A percentile compares a stretch with the other conserved stretches of the same genome.
These are phyloP conservation scores for Polydrusus tereticollis DNA, from an alignment of 2,888 invertebrate genomes.

Conservation along the genomic window DNA sequence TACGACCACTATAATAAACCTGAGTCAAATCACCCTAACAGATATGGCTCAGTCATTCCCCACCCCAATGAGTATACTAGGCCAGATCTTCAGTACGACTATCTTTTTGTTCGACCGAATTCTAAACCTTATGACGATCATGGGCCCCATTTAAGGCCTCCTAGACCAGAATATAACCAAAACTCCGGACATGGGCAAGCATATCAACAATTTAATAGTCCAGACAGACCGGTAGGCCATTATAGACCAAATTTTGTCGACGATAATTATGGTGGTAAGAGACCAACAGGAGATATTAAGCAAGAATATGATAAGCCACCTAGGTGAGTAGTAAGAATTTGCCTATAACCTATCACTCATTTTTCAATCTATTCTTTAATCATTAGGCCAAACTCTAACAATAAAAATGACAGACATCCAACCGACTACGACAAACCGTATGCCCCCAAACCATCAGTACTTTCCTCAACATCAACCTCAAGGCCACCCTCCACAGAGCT, in stretches of 20 bases:
- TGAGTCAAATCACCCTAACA: constrained; percentile 45
- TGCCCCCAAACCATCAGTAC: background rate
- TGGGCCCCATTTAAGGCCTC: constrained; percentile 29
- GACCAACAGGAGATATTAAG: background rate
- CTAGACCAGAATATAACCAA: constrained; percentile 17
- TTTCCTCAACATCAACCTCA: background rate
- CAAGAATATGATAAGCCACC: background rate
- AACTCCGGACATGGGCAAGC: background rate
- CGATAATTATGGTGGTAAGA: background rate
- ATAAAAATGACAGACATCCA: background rate
- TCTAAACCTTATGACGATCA: constrained; percentile 23
- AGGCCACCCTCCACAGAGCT: constrained; percentile 35
- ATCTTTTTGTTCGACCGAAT: constrained; percentile 45
- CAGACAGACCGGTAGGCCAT: background rate
- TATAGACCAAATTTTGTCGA: constrained; percentile 24
- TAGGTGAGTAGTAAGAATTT: constrained; percentile 2
- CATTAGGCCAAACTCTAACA: background rate
- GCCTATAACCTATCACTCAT: too few relatives aligned
- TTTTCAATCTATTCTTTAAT: background rate
- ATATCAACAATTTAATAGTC: constrained; percentile 5
- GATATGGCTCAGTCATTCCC: constrained; percentile 55
- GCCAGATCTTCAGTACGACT: constrained; percentile 46
- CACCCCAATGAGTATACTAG: constrained; percentile 51
- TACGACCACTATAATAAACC: constrained; percentile 51
- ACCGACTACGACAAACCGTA: background rate